phyloP scores from a whole-genome alignment of 64 coral and sea anemone genomes.

The Trachythela sp. region DNA sequence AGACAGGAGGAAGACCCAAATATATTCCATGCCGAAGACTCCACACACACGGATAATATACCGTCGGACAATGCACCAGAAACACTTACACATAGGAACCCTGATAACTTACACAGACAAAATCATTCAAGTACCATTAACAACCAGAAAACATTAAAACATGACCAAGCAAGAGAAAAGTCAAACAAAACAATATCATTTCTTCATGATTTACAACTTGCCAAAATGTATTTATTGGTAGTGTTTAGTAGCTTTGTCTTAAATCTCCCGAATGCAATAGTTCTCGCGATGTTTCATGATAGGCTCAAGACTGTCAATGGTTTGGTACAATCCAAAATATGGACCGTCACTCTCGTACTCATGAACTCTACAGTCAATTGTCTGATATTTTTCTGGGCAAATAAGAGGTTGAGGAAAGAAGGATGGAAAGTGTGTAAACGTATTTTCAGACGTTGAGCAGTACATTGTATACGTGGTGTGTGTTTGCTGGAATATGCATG shows the following conservation, averaged over 20 bases:
- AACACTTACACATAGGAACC: neutral
- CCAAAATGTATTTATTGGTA: neutral
- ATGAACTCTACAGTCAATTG: neutral
- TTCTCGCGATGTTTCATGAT: no score
- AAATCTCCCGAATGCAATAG: no score
- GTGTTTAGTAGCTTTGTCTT: neutral
- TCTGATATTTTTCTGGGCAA: no score
- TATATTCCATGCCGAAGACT: neutral
- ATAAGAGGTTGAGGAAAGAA: neutral
- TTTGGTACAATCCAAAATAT: neutral
- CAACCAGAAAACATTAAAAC: neutral
- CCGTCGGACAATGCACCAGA: neutral
- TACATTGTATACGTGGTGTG: no score
- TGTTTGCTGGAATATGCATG: no score
- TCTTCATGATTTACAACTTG: neutral
- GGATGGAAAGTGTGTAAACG: neutral
- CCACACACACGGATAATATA: neutral
- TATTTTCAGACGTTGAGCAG: neutral
- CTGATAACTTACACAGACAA: neutral
- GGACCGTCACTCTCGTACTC: neutral
- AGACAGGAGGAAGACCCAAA: neutral
- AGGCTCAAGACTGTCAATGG: neutral
- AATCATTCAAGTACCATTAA: neutral
- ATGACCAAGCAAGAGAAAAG: neutral
- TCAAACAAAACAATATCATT: no score